Percentiles rank a stretch among this genome's conserved stretches.
Evolutionary conservation across 1,140 invertebrate genomes (phyloP).

Genomic region (Drosophila insularis): DNA sequence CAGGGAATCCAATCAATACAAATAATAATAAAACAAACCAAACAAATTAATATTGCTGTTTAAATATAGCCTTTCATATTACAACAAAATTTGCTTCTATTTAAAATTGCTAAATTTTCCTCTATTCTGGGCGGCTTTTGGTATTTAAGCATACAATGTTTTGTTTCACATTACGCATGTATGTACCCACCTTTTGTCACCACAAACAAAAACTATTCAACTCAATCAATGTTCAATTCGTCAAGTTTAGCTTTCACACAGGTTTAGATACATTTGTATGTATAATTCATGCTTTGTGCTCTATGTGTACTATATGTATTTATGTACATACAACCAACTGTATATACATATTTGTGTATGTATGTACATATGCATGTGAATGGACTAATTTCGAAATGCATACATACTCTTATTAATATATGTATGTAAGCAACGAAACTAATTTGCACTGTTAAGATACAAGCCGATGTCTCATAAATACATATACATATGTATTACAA

Average conservation of each 20-base stretch:
- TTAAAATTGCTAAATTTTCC: too few relatives aligned
- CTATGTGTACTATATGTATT: not conserved
- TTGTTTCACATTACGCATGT: not conserved
- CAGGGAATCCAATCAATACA: too few relatives aligned
- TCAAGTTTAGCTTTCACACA: not conserved
- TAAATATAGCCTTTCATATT: too few relatives aligned
- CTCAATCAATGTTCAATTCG: not conserved
- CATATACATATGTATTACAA: not conserved
- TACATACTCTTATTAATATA: conserved; percentile 10
- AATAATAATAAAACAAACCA: too few relatives aligned
- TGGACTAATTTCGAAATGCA: not conserved
- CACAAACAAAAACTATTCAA: not conserved
- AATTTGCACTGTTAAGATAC: conserved; percentile 5
- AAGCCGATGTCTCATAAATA: not conserved
- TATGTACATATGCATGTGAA: not conserved
- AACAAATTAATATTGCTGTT: too few relatives aligned
- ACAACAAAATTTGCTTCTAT: too few relatives aligned
- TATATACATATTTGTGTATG: conserved; percentile 10
- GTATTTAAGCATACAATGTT: too few relatives aligned
- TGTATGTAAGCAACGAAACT: not conserved
- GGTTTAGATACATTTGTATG: not conserved
- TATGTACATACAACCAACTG: not conserved
- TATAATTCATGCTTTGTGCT: not conserved
- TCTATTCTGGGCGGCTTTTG: too few relatives aligned
- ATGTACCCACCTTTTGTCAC: not conserved